A percentile compares a stretch with the other conserved stretches of the same genome.
These are phyloP conservation scores for Oryzias javanicus DNA, from an alignment of 2,113 vertebrate species.

Conservation along the genomic window DNA sequence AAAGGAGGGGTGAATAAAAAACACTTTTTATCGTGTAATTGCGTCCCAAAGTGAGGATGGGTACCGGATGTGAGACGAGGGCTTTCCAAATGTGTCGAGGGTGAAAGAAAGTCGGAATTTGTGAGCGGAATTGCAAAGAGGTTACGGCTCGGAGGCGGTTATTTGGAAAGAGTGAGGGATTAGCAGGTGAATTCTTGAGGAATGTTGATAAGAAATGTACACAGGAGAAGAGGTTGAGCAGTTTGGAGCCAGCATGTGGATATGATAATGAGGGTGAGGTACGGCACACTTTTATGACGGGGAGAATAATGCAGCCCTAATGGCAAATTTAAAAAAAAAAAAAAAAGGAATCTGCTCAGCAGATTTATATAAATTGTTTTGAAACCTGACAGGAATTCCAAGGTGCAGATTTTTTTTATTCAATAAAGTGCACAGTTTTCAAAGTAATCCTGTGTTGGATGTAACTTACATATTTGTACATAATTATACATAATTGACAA, in stretches of 20 bases:
- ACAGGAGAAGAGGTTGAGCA: conserved; percentile 42
- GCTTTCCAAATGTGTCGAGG: conserved; percentile 35
- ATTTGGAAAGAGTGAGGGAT: conserved; percentile 49
- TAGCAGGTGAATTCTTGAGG: conserved; percentile 60
- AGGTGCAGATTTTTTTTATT: too few relatives aligned
- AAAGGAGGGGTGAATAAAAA: neutral
- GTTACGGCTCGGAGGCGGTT: conserved; percentile 36
- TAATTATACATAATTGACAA: neutral
- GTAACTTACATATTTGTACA: neutral
- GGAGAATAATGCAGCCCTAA: neutral
- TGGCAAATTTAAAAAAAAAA: too few relatives aligned
- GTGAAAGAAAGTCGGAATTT: conserved; percentile 50
- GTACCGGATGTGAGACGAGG: conserved; percentile 38
- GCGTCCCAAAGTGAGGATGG: conserved; percentile 20
- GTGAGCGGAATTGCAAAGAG: conserved; percentile 46
- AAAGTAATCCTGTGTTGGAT: neutral
- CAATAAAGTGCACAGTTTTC: neutral
- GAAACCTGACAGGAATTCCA: too few relatives aligned
- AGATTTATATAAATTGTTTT: too few relatives aligned
- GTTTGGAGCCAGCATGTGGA: conserved; percentile 36
- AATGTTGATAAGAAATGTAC: conserved; percentile 53
- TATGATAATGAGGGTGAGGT: conserved; percentile 57
- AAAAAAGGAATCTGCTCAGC: too few relatives aligned
- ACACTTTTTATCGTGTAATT: neutral
- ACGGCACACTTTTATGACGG: conserved; percentile 51